Evolutionary conservation across 1,140 invertebrate genomes (phyloP).

Genomic region (Gryllus bimaculatus): DNA sequence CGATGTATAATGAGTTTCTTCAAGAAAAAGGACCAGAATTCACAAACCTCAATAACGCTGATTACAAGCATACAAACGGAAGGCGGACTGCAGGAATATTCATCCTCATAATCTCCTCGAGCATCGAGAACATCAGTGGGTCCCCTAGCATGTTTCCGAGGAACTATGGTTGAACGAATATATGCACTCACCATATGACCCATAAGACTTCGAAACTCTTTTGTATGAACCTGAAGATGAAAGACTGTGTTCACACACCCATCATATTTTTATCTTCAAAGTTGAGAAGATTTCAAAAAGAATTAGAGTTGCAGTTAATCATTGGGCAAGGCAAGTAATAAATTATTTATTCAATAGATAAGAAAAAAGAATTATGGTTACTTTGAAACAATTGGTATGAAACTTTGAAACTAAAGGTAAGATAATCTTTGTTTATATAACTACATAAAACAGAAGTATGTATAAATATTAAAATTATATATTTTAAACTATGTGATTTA

Average conservation of each 20-base stretch:
- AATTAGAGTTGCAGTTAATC: neutral
- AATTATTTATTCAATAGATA: neutral
- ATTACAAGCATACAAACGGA: conserved; percentile 70
- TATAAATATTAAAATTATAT: no score
- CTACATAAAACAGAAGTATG: no score
- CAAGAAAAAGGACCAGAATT: conserved; percentile 10
- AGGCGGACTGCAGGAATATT: conserved; percentile 78
- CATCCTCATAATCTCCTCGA: conserved; percentile 64
- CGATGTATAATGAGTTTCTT: neutral
- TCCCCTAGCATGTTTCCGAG: conserved; percentile 22
- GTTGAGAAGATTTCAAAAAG: neutral
- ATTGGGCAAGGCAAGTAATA: neutral
- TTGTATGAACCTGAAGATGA: conserved; percentile 35
- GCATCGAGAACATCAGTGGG: conserved; percentile 48
- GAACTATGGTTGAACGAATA: conserved; percentile 24
- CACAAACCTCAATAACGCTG: conserved; percentile 36
- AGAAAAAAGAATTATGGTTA: neutral
- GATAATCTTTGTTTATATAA: no score
- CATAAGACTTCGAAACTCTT: conserved; percentile 49
- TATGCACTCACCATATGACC: conserved; percentile 38
- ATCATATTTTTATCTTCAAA: no score
- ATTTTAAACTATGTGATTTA: no score
- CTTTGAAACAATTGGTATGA: no score
- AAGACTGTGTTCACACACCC: neutral
- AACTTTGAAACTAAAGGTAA: no score